Conservation (phyloP, 1,140 invertebrate species). For the Drosophila lowei region DNA sequence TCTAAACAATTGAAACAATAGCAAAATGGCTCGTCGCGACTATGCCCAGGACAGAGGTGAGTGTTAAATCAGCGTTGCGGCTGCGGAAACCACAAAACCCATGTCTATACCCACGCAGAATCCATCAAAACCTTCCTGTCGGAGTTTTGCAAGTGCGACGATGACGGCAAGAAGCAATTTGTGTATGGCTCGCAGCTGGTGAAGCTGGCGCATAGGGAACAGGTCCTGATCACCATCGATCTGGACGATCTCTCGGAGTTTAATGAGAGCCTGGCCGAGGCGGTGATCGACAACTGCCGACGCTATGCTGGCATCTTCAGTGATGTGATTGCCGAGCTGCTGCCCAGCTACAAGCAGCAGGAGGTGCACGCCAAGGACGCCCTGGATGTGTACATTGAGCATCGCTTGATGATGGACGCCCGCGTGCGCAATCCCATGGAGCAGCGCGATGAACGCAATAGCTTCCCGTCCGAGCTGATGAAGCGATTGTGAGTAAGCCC, state of each 20-base stretch:
- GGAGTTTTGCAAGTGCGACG: conserved; percentile 90
- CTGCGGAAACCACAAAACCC: neutral
- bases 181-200: conserved; percentile 93
- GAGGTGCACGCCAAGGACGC: conserved; percentile 94
- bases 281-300: conserved; percentile 92
- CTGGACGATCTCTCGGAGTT: conserved; percentile 94
- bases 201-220: conserved; percentile 95
- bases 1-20: neutral
- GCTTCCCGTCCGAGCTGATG: conserved; percentile 97
- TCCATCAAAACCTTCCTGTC: conserved; percentile 92
- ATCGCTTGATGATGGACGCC: conserved; percentile 96
- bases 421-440: conserved; percentile 89
- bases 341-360: conserved; percentile 94
- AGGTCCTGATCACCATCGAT: conserved; percentile 92
- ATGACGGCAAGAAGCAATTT: conserved; percentile 90
- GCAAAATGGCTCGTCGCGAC: conserved; percentile 83
- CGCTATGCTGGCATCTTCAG: conserved; percentile 93
- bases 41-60: conserved; percentile 86
- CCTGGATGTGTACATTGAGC: conserved; percentile 99
- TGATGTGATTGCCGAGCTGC: conserved; percentile 93
- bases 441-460: conserved; percentile 90
- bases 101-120: conserved; percentile 84
- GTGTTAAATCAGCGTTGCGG: neutral
- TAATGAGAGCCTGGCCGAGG: conserved; percentile 92
- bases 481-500: conserved; percentile 93